These are phyloP conservation scores for Echinops telfairi DNA, from an alignment of 2,113 vertebrate genomes.

Conservation along the genomic window DNA sequence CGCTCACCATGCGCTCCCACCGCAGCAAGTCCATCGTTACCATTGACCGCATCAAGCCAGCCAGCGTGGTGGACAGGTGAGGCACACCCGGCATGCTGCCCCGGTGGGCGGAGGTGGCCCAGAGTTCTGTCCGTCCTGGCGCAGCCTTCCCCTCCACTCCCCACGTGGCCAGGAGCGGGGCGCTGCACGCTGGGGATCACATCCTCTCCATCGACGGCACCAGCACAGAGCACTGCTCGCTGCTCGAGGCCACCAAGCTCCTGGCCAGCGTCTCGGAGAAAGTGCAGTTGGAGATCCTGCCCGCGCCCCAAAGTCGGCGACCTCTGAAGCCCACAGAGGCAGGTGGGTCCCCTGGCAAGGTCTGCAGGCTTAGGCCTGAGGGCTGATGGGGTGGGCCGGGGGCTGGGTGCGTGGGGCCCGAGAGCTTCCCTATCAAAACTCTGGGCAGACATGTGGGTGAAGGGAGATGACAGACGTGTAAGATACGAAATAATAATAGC, in stretches of 20 bases:
- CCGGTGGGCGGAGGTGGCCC: fast-evolving
- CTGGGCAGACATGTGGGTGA: background rate
- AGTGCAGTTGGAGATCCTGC: constrained; percentile 95
- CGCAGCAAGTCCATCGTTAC: constrained; percentile 95
- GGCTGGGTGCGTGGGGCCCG: background rate
- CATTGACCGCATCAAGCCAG: constrained; percentile 96
- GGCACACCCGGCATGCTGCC: background rate
- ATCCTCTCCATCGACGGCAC: constrained; percentile 97
- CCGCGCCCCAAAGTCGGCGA: constrained; percentile 92
- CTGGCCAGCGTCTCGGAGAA: constrained; percentile 91
- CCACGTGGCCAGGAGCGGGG: constrained; percentile 91
- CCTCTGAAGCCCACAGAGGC: constrained; percentile 93
- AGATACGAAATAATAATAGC: too few species aligned
- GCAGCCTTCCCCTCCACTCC: background rate
- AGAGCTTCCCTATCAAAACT: background rate
- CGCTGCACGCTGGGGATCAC: constrained; percentile 93
- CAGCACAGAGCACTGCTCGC: constrained; percentile 95
- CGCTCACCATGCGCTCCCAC: constrained; percentile 90
- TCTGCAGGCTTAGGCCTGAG: background rate
- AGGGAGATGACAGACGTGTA: too few species aligned
- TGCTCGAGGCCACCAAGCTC: constrained; percentile 96
- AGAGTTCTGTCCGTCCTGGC: background rate
- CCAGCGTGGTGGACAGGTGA: constrained; percentile 97
- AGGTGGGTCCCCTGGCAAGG: constrained; percentile 86
- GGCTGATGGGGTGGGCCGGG: background rate